phyloP scores from a whole-genome alignment of 2,797 vertebrate species.

The Chloroceryle amazona region DNA sequence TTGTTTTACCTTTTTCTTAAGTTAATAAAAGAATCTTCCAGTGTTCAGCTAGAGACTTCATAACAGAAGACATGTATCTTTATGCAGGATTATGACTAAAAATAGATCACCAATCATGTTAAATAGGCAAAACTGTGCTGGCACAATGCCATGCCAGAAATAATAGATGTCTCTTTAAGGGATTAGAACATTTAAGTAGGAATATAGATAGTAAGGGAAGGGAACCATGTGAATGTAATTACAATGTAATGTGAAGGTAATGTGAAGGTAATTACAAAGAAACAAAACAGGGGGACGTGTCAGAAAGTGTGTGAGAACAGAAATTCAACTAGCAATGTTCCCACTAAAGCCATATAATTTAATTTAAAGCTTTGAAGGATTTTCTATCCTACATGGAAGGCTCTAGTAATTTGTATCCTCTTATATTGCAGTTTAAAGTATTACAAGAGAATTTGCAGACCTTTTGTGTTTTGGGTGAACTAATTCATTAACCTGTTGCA shows the following conservation, averaged over 20 bases:
- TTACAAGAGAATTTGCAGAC: neutral
- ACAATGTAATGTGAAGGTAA: no score
- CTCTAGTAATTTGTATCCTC: neutral
- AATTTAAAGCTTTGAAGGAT: constrained; percentile 23
- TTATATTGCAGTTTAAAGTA: neutral
- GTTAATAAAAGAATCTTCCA: neutral
- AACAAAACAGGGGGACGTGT: neutral
- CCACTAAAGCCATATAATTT: neutral
- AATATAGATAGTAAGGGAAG: neutral
- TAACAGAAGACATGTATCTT: neutral
- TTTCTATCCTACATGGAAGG: neutral
- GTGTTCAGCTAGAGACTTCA: neutral
- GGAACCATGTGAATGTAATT: neutral
- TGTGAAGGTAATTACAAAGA: neutral
- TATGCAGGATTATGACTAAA: neutral
- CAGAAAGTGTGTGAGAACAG: neutral
- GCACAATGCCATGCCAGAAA: neutral
- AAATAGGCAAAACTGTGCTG: neutral
- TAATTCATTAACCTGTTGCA: neutral
- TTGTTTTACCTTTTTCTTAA: neutral
- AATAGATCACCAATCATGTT: neutral
- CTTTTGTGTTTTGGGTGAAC: neutral
- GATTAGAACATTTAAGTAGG: neutral
- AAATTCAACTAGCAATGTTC: neutral
- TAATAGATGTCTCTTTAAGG: neutral